Percentiles rank a stretch among this genome's conserved stretches.
Conservation (phyloP, 2,113 vertebrate species). For the Cairina moschata region DNA sequence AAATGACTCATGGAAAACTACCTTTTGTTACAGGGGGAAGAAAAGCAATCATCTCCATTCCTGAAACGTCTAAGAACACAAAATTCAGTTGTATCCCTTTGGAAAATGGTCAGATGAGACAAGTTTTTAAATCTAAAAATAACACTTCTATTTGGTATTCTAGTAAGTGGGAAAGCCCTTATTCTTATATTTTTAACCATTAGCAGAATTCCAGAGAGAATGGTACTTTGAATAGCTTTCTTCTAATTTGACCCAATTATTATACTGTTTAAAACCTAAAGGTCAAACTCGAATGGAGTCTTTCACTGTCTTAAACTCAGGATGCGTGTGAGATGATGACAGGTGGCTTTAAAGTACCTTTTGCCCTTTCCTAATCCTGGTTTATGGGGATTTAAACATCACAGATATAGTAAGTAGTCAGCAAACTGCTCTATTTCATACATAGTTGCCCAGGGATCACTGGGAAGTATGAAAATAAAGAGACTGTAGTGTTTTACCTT, state of each 20-base stretch:
- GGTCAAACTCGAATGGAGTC: slow-evolving; percentile 35
- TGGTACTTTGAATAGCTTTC: background rate
- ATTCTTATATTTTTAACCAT: background rate
- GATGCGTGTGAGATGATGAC: slow-evolving; percentile 39
- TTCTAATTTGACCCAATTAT: background rate
- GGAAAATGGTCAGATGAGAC: background rate
- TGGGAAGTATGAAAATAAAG: background rate
- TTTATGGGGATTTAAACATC: slow-evolving; percentile 65
- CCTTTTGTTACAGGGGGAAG: background rate
- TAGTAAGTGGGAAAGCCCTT: background rate
- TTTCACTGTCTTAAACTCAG: slow-evolving; percentile 35
- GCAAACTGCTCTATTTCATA: background rate
- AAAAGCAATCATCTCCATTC: background rate
- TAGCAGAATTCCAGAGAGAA: background rate
- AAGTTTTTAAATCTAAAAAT: background rate
- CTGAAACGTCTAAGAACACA: background rate
- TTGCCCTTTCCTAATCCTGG: slow-evolving; percentile 62
- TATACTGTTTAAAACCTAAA: slow-evolving; percentile 9
- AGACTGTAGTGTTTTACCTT: background rate
- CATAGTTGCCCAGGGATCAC: background rate
- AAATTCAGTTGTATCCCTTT: background rate
- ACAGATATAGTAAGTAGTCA: slow-evolving; percentile 9
- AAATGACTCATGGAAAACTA: background rate
- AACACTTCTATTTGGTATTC: background rate
- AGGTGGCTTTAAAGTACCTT: slow-evolving; percentile 67